Base-by-base conservation (phyloP, 2,888 invertebrate species). In the Uropetala carovei region DNA sequence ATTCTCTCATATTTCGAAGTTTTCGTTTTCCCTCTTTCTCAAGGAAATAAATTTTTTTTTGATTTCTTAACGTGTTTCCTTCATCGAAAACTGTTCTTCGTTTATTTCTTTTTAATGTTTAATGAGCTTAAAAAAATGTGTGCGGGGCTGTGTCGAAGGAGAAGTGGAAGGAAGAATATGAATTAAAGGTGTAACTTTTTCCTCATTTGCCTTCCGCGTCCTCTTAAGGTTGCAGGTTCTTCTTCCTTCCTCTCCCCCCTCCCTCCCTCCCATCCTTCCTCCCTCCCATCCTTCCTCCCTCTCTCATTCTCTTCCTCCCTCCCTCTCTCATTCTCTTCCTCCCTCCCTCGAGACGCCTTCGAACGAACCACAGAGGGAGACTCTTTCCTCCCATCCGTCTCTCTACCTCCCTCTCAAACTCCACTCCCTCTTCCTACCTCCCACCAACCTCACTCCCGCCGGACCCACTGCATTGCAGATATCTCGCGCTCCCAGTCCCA, bases 391-490 rank as follows among this genome's bases (percentile, higher is more conserved):
- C 81, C 30, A 27, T 27, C 11, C 81, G 27, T 14, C 9, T 0
- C 9, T 30, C 81, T 9, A 2, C 22, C 81, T 30, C 81, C 14
- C 16, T 10, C 13, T 30, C 27, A 22, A 1, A 16, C 22, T 27
- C 75, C 75, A 0, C 75, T 18, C 81, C 81, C 81, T 81, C 5
- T 56, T 16, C 43, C 83, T n/a, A 18, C n/a, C 18, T 2, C 56
- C 83, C 56, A 3, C 30, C 83, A 43, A 4, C 64, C 64, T n/a
- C 18, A 43, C 10, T 16, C 7, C 43, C 64, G 60, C 89, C 30
- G 27, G 30, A 18, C 89, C 64, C 89, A 89, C 89, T 89, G 89
- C 89, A 89, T 89, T 89, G 89, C 89, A 89, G 89, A 89, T 89
- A 89, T 89, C 89, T 60, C 60, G 59, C 59, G 16, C 59, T 30